These are phyloP conservation scores for Sebastes aleutianus DNA, from an alignment of 2,797 vertebrate genomes.

Conservation along the genomic window DNA sequence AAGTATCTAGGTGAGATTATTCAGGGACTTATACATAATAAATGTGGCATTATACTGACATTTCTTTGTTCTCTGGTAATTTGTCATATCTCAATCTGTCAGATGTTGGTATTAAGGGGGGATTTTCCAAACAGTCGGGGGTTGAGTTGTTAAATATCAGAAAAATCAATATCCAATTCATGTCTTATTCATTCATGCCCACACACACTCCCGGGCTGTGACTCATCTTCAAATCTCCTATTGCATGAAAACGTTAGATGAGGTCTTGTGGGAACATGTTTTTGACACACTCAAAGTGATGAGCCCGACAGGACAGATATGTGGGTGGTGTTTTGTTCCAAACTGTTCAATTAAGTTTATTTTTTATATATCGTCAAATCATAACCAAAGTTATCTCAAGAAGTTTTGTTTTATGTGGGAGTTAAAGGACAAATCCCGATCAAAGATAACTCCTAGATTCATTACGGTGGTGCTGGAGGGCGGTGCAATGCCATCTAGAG, in stretches of 20 bases:
- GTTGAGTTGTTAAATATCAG: not conserved
- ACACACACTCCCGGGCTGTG: not conserved
- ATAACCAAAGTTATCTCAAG: no score
- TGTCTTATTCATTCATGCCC: not conserved
- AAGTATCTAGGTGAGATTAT: not conserved
- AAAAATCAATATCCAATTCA: not conserved
- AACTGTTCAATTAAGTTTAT: not conserved
- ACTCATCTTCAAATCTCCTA: slow-evolving; percentile 9
- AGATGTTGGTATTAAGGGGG: not conserved
- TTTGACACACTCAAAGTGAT: not conserved
- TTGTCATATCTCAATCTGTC: not conserved
- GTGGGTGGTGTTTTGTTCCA: not conserved
- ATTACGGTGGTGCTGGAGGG: no score
- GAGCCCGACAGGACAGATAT: not conserved
- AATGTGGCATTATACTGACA: not conserved
- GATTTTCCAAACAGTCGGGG: not conserved
- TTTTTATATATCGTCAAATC: no score
- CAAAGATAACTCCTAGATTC: no score
- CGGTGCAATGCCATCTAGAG: no score
- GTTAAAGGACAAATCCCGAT: no score
- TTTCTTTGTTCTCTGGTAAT: not conserved
- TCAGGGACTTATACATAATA: not conserved
- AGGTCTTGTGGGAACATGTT: not conserved
- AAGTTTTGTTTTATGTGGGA: no score
- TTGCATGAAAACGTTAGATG: not conserved